These are phyloP conservation scores for Dendroctonus valens DNA, from an alignment of 1,140 invertebrate genomes.

Conservation along the genomic window DNA sequence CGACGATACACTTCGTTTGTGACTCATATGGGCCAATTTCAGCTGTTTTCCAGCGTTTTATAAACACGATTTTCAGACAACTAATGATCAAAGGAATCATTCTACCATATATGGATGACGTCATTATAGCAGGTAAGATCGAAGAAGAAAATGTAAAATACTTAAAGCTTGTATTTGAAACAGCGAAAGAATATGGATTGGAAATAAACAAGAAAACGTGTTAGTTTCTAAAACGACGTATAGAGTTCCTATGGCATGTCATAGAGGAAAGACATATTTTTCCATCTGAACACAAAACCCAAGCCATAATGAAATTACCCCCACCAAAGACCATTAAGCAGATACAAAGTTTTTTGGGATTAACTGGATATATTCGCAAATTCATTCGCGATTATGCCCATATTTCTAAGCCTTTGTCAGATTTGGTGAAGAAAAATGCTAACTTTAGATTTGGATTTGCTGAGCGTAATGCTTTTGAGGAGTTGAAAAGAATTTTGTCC, in stretches of 20 bases:
- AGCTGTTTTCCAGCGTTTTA: slow-evolving; percentile 20
- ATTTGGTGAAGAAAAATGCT: slow-evolving; percentile 1
- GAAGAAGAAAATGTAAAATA: slow-evolving; percentile 27
- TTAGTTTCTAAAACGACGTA: slow-evolving; percentile 9
- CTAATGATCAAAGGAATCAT: slow-evolving; percentile 38
- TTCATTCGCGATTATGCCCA: slow-evolving; percentile 5
- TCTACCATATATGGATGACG: slow-evolving; percentile 35
- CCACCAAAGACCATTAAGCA: background rate
- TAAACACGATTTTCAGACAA: slow-evolving; percentile 40
- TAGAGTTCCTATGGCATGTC: slow-evolving; percentile 10
- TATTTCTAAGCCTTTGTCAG: background rate
- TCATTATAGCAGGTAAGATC: slow-evolving; percentile 36
- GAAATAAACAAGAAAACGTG: slow-evolving; percentile 23
- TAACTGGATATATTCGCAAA: slow-evolving; percentile 8
- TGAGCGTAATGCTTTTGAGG: background rate
- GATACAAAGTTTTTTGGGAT: slow-evolving; percentile 8
- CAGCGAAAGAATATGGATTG: slow-evolving; percentile 14
- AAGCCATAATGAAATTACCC: background rate
- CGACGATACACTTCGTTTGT: slow-evolving; percentile 35
- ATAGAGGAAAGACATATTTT: slow-evolving; percentile 2
- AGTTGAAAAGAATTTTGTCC: slow-evolving; percentile 4
- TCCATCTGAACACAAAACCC: slow-evolving; percentile 8
- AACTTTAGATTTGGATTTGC: background rate
- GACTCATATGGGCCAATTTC: slow-evolving; percentile 38
- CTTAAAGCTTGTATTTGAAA: slow-evolving; percentile 32